A percentile compares a stretch with the other conserved stretches of the same genome.
Conservation (phyloP, 2,113 vertebrate species). For the Rana temporaria region DNA sequence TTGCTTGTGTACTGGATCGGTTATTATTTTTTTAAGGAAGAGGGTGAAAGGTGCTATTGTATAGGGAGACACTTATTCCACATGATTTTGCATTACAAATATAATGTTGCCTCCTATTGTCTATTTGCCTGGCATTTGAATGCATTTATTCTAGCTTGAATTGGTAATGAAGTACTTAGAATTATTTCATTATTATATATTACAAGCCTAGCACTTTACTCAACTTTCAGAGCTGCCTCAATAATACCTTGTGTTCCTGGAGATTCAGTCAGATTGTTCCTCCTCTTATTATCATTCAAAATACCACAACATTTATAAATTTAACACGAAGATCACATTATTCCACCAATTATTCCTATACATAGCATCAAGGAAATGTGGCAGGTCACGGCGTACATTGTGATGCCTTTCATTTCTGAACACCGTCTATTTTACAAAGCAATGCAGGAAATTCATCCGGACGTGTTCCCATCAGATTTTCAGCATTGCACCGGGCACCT, state of each 20-base stretch:
- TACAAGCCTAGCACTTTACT: not conserved
- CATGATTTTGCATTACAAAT: too few species aligned
- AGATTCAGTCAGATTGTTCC: not conserved
- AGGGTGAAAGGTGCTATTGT: too few species aligned
- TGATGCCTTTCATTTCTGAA: not conserved
- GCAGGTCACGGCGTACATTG: not conserved
- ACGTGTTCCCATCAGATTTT: too few species aligned
- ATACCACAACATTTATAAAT: not conserved
- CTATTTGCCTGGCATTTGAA: too few species aligned
- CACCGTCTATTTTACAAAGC: conserved; percentile 1
- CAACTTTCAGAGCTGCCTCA: not conserved
- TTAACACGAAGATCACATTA: not conserved
- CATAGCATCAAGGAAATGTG: not conserved
- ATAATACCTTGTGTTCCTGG: not conserved
- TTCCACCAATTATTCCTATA: not conserved
- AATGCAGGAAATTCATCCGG: not conserved
- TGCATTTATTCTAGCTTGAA: too few species aligned
- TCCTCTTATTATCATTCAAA: not conserved
- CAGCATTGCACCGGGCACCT: too few species aligned
- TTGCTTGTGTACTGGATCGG: too few species aligned
- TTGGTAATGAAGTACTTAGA: not conserved
- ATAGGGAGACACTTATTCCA: too few species aligned
- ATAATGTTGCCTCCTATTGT: too few species aligned
- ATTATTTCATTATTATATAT: not conserved
- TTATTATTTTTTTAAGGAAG: too few species aligned